Base-by-base conservation (phyloP, 1,140 invertebrate genomes). In the Bombus soroeensis region DNA sequence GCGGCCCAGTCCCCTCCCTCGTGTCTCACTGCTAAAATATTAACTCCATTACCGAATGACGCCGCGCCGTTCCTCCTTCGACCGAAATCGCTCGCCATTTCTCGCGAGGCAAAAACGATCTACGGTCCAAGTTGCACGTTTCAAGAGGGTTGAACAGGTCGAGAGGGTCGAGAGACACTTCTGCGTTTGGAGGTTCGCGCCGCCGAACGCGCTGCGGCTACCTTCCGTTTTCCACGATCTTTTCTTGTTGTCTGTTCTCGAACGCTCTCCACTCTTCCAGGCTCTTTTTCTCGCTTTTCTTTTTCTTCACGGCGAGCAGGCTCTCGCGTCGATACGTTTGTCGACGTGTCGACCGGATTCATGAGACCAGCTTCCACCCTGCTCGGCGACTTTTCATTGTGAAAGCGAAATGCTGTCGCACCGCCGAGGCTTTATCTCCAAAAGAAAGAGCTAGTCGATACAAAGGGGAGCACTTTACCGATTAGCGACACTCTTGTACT, bases 31-130 rank as follows among this genome's bases (percentile, higher is more conserved):
- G 89, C 73, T 89, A 89, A 91, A 91, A 91, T 91, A 91, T 91
- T 91, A 91, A 91, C 89, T 91, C 89, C 87, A 89, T 91, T 91
- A 91, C 89, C 37, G 66, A 79, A 62, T 84, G 82, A 91, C 83
- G 84, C 72, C 57, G 77, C 68, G 84, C 47, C 87, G 84, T 62
- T 85, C n/a, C 79, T 88, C 78, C 77, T 89, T 91, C 85, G 89
- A 84, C 59, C 85, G 68, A 87, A 87, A 91, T 91, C 90, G 90
- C 62, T 62, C 77, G 83, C 90, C 84, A 85, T 89, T 88, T 87
- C 84, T 87, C 89, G 85, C 64, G 62, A 57, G 75, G 78, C 83
- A 81, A 85, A 80, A 80, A 80, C 43, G 3, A 2, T 73, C 72
- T 4, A 12, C 28, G n/a, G n/a, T 34, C 39, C 32, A 25, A 12